Evolutionary conservation across 2,797 vertebrate species (phyloP).

Genomic region (Sardinella longiceps): DNA sequence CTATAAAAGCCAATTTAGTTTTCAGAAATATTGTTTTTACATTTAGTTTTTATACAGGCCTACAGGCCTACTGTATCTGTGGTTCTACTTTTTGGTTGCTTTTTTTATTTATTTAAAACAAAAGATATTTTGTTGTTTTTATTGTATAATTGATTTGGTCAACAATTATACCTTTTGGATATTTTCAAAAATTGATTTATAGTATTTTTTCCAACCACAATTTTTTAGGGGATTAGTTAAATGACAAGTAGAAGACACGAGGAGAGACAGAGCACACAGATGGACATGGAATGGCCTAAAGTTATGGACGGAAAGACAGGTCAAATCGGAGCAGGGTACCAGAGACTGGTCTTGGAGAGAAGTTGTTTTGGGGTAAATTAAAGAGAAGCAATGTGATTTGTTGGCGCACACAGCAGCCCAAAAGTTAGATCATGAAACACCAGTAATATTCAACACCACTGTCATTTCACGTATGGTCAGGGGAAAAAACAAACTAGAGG

Average conservation of each 20-base stretch:
- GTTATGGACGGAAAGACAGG: not conserved
- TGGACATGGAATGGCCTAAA: not conserved
- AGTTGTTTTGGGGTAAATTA: not conserved
- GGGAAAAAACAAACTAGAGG: not conserved
- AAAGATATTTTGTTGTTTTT: no score
- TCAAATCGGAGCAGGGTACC: not conserved
- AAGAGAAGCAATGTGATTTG: not conserved
- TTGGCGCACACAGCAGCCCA: not conserved
- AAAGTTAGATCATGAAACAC: not conserved
- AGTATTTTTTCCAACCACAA: no score
- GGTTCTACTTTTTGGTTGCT: no score
- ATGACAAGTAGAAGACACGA: not conserved
- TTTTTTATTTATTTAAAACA: no score
- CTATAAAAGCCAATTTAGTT: no score
- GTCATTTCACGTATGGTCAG: not conserved
- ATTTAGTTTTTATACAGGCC: no score
- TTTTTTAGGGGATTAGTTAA: no score
- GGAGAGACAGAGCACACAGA: not conserved
- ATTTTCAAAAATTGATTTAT: no score
- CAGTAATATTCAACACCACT: not conserved
- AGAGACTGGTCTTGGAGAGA: not conserved
- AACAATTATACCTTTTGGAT: no score
- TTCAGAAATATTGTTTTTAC: no score
- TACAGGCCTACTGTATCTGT: no score
- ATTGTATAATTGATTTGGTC: no score